These are phyloP conservation scores for Notamacropus eugenii DNA, from an alignment of 2,797 vertebrate species.

Conservation along the genomic window DNA sequence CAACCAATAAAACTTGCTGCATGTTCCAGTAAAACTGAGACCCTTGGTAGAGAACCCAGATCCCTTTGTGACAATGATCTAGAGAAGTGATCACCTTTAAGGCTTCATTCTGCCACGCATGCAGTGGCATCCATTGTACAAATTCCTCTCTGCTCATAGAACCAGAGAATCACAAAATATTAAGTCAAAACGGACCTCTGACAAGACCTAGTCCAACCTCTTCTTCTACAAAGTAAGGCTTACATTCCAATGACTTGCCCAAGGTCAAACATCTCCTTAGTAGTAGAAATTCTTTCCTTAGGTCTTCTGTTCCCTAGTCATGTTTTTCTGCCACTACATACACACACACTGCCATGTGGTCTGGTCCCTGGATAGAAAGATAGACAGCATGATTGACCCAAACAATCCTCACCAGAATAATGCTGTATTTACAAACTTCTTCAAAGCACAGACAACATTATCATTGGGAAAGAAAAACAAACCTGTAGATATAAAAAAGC, in stretches of 20 bases:
- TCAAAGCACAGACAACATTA: background rate
- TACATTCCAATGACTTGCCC: background rate
- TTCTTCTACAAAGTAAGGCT: background rate
- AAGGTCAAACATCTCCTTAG: background rate
- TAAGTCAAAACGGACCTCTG: background rate
- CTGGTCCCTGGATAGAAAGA: background rate
- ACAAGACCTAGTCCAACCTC: background rate
- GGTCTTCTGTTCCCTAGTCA: background rate
- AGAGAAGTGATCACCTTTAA: background rate
- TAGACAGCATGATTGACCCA: background rate
- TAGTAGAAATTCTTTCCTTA: background rate
- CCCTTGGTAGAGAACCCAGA: background rate
- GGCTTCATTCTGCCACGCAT: background rate
- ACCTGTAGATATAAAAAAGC: slow-evolving; percentile 14
- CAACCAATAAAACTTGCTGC: background rate
- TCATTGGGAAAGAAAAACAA: slow-evolving; percentile 18
- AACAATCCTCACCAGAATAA: background rate
- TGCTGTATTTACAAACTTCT: slow-evolving; percentile 7
- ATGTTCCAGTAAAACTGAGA: slow-evolving; percentile 7
- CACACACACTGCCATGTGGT: background rate
- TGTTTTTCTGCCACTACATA: background rate
- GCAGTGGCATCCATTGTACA: background rate
- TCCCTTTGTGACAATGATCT: background rate
- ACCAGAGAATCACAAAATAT: background rate
- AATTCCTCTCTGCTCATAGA: background rate